phyloP scores from a whole-genome alignment of 92 coral and sea anemone genomes.

The Desmophyllum pertusum region DNA sequence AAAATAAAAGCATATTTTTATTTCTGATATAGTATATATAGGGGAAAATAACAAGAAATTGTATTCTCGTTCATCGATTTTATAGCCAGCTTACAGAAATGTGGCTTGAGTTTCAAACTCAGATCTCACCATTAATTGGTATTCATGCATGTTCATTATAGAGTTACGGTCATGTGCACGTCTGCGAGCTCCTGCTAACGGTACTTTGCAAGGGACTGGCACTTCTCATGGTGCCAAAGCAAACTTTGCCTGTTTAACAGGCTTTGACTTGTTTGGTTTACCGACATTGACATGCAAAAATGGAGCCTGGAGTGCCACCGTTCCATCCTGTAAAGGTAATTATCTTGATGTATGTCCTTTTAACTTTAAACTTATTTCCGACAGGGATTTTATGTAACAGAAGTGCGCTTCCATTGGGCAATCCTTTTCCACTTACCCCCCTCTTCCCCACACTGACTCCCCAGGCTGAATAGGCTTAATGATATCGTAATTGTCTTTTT shows the following conservation, averaged over 20 bases:
- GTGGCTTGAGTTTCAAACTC: background rate
- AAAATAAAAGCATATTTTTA: no score
- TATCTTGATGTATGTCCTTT: no score
- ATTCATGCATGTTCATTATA: background rate
- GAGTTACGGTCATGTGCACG: conserved; percentile 39
- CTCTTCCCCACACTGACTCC: background rate
- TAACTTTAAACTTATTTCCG: no score
- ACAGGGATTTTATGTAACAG: no score
- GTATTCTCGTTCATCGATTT: no score
- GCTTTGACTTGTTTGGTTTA: conserved; percentile 20
- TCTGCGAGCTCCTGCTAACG: conserved; percentile 45
- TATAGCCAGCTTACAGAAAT: no score
- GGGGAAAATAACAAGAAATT: no score
- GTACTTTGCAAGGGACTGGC: conserved; percentile 34
- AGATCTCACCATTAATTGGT: background rate
- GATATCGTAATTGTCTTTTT: no score
- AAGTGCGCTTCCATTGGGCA: no score
- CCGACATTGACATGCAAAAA: conserved; percentile 36
- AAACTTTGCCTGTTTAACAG: conserved; percentile 52
- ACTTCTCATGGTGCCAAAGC: conserved; percentile 51
- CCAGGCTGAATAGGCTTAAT: no score
- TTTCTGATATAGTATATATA: no score
- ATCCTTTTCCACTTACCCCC: background rate
- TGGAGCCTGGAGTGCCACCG: conserved; percentile 63
- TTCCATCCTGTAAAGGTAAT: conserved; percentile 54